Evolutionary conservation across 1,140 invertebrate species (phyloP).

Genomic region (Meloidogyne floridensis): DNA sequence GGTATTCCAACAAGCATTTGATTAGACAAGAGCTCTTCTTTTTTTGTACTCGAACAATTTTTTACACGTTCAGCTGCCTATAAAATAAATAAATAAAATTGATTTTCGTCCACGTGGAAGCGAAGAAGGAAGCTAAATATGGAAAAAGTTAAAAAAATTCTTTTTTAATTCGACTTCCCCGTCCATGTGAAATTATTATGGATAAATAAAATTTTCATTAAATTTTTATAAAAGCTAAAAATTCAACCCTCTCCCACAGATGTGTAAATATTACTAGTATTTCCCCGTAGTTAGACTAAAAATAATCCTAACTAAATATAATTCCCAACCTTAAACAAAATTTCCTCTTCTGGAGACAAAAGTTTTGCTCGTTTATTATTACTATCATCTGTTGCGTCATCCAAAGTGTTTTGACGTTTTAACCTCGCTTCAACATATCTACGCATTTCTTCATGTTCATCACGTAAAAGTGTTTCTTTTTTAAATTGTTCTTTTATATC

Average conservation of each 20-base stretch:
- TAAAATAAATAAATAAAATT: conserved; percentile 34
- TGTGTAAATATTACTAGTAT: too few species aligned
- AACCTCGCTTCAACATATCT: conserved; percentile 44
- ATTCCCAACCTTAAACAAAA: conserved; percentile 11
- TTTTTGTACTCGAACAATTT: conserved; percentile 71
- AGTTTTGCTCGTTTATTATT: conserved; percentile 11
- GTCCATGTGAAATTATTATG: too few species aligned
- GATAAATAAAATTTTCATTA: too few species aligned
- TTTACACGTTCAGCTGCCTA: conserved; percentile 56
- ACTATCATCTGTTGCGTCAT: conserved; percentile 1
- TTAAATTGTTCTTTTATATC: conserved; percentile 64
- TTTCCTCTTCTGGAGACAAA: conserved; percentile 20
- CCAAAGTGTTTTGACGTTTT: background rate
- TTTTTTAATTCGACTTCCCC: too few species aligned
- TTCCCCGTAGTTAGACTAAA: background rate
- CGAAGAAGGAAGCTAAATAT: too few species aligned
- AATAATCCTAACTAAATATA: background rate
- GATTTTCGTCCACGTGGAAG: background rate
- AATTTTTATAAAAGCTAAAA: too few species aligned
- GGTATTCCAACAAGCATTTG: conserved; percentile 99
- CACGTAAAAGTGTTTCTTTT: conserved; percentile 62
- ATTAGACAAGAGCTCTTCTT: conserved; percentile 98
- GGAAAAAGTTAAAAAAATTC: too few species aligned
- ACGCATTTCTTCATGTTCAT: conserved; percentile 63
- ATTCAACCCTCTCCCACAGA: too few species aligned